Conservation (phyloP, 2,113 vertebrate species). For the Pontoporia blainvillei region DNA sequence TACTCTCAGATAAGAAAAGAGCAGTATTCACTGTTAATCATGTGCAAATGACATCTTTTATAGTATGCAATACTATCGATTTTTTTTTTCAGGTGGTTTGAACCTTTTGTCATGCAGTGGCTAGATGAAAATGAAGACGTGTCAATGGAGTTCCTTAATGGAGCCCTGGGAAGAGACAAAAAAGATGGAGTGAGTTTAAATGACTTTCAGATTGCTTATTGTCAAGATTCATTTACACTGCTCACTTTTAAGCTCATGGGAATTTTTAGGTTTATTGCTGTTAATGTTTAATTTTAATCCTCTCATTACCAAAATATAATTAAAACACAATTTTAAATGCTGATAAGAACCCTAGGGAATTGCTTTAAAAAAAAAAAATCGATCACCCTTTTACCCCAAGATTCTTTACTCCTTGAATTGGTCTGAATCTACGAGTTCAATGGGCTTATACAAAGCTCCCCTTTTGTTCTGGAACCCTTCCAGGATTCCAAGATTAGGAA, state of each 20-base stretch:
- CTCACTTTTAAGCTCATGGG: neutral
- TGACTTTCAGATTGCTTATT: neutral
- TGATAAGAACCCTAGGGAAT: neutral
- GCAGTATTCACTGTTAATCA: neutral
- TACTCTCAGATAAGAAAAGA: neutral
- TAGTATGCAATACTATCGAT: neutral
- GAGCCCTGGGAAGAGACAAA: constrained; percentile 96
- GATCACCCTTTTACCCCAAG: neutral
- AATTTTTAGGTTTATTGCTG: neutral
- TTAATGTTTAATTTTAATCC: neutral
- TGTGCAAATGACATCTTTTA: neutral
- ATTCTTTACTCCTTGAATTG: neutral
- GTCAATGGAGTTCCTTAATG: constrained; percentile 97
- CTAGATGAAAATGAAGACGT: constrained; percentile 98
- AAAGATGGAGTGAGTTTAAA: constrained; percentile 92
- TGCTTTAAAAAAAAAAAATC: neutral
- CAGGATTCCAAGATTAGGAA: neutral
- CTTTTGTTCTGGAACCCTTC: neutral
- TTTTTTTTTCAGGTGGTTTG: constrained; percentile 91
- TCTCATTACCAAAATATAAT: neutral
- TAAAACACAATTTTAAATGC: neutral
- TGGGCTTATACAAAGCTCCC: neutral
- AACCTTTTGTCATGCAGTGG: constrained; percentile 99
- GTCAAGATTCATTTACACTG: neutral
- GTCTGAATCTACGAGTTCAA: neutral